phyloP scores from a whole-genome alignment of 1,140 invertebrate species.

The Pseudomyrmex gracilis region DNA sequence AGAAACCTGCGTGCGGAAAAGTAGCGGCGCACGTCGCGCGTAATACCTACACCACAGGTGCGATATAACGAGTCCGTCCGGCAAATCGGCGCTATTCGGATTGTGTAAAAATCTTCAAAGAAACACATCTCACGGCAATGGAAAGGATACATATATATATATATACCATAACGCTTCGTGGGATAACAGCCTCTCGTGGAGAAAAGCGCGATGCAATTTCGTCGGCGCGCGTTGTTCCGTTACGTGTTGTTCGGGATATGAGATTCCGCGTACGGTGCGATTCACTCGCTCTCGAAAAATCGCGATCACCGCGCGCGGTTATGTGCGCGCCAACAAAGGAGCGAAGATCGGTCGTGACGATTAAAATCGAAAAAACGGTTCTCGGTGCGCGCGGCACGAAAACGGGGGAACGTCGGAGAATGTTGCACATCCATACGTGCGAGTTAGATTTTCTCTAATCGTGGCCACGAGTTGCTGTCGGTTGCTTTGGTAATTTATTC shows the following conservation, averaged over 20 bases:
- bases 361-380: slow-evolving; percentile 24
- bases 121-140: background rate
- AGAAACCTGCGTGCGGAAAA: slow-evolving; percentile 7
- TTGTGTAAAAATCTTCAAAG: background rate
- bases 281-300: slow-evolving; percentile 33
- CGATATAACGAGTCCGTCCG: slow-evolving; percentile 21
- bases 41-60: background rate
- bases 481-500: slow-evolving; percentile 14
- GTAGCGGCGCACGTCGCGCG: background rate
- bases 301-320: background rate
- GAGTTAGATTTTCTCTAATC: slow-evolving; percentile 30
- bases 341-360: slow-evolving; percentile 37
- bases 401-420: background rate
- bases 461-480: background rate
- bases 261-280: background rate
- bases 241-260: slow-evolving; percentile 34
- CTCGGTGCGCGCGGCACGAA: background rate
- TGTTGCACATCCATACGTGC: background rate
- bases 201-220: slow-evolving; percentile 10
- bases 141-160: too few species aligned
- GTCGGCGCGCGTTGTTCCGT: slow-evolving; percentile 11
- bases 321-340: slow-evolving; percentile 20
- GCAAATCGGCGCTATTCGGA: background rate
- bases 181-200: background rate
- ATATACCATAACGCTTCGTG: slow-evolving; percentile 1